A percentile compares a stretch with the other conserved stretches of the same genome.
These are phyloP conservation scores for Uria lomvia DNA, from an alignment of 2,113 vertebrate genomes.

Conservation along the genomic window DNA sequence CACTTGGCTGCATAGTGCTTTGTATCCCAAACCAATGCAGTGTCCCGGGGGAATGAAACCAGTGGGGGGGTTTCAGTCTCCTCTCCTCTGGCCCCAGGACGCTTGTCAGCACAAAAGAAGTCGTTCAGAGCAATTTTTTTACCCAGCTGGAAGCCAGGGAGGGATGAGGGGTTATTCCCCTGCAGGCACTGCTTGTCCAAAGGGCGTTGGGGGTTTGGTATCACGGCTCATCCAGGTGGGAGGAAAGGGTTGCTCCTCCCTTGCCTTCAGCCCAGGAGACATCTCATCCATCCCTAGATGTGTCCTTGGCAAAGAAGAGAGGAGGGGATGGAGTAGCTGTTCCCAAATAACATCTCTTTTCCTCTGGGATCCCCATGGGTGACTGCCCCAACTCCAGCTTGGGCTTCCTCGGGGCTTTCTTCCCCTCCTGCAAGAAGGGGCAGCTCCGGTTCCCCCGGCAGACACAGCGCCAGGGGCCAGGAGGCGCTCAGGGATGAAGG, in stretches of 20 bases:
- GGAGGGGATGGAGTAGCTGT: not conserved
- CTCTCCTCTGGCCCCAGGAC: not conserved
- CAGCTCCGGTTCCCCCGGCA: not conserved
- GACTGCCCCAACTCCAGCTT: not conserved
- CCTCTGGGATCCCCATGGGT: too few species aligned
- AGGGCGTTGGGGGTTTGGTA: not conserved
- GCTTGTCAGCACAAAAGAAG: not conserved
- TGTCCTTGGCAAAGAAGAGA: not conserved
- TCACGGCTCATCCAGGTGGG: not conserved
- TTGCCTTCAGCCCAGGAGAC: not conserved
- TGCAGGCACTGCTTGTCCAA: not conserved
- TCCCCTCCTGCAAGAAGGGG: not conserved
- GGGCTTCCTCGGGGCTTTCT: not conserved
- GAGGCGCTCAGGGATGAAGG: not conserved
- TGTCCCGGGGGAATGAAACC: not conserved
- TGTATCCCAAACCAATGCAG: not conserved
- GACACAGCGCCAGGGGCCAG: rapidly evolving
- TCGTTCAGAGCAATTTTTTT: not conserved
- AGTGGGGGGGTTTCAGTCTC: not conserved
- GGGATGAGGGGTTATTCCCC: not conserved
- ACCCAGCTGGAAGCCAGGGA: not conserved
- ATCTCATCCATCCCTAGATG: not conserved
- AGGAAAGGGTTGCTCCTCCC: not conserved
- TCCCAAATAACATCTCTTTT: not conserved
- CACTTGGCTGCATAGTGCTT: not conserved